phyloP scores from a whole-genome alignment of 1,140 invertebrate species.

The Sitophilus oryzae region DNA sequence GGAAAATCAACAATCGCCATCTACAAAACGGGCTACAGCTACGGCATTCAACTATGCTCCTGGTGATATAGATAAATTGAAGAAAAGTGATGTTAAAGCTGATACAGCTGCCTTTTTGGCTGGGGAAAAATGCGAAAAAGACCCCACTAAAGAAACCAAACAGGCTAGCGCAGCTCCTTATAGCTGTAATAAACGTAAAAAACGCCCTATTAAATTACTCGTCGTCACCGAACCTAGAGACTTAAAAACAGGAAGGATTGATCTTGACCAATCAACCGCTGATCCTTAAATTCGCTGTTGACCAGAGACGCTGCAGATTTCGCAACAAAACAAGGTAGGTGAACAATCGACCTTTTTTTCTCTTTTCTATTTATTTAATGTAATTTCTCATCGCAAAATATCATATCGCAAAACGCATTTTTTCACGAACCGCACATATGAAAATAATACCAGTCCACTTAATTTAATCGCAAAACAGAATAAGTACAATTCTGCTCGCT shows the following conservation, averaged over 20 bases:
- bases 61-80: constrained; percentile 68
- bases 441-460: too few species aligned
- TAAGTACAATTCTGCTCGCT: too few species aligned
- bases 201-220: constrained; percentile 47
- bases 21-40: constrained; percentile 63
- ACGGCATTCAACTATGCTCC: constrained; percentile 84
- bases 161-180: constrained; percentile 24
- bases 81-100: constrained; percentile 46
- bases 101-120: constrained; percentile 41
- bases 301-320: too few species aligned
- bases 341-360: too few species aligned
- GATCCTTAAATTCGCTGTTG: too few species aligned
- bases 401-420: too few species aligned
- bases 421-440: too few species aligned
- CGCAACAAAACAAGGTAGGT: too few species aligned
- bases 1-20: constrained; percentile 58
- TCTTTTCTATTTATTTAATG: too few species aligned
- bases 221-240: constrained; percentile 53
- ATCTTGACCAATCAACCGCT: constrained; percentile 49
- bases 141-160: constrained; percentile 16
- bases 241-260: constrained; percentile 50
- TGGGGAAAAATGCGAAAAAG: constrained; percentile 38
- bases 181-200: constrained; percentile 26
- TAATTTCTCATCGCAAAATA: too few species aligned
- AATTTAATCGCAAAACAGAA: too few species aligned